Conservation (phyloP, 2,888 invertebrate species). For the Pseudanteris insignis region DNA sequence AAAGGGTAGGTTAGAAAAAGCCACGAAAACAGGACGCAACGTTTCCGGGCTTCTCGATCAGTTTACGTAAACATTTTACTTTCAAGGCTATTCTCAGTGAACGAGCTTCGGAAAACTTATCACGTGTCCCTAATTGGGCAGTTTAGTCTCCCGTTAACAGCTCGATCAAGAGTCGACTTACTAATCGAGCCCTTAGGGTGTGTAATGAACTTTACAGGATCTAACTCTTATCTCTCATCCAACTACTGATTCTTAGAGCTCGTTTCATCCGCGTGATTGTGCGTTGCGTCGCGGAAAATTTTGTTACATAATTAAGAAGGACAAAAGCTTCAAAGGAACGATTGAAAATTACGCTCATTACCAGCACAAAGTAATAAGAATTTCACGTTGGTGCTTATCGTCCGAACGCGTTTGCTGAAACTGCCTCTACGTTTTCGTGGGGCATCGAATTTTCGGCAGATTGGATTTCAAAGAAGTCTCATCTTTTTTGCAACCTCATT, state of each 20-base stretch:
- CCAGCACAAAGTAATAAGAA: constrained; percentile 14
- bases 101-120: constrained; percentile 36
- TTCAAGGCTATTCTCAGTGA: constrained; percentile 4
- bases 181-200: constrained; percentile 43
- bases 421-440: constrained; percentile 9
- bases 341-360: constrained; percentile 27
- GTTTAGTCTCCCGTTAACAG: constrained; percentile 40
- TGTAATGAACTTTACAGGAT: constrained; percentile 44
- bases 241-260: constrained; percentile 34
- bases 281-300: constrained; percentile 30
- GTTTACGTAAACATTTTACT: constrained; percentile 30
- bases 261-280: constrained; percentile 32
- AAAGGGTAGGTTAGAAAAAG: no score
- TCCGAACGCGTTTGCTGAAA: not conserved
- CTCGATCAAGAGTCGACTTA: constrained; percentile 44
- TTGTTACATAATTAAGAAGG: constrained; percentile 27
- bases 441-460: constrained; percentile 17
- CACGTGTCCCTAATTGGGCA: constrained; percentile 41
- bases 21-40: constrained; percentile 23
- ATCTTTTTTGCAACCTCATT: not conserved
- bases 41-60: constrained; percentile 24
- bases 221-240: constrained; percentile 37
- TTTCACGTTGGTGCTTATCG: no score
- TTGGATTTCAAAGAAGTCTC: constrained; percentile 31
- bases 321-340: constrained; percentile 18